Evolutionary conservation across 2,888 invertebrate genomes (phyloP), one percentile per base, ranked within the genome.

Genomic region (Coelogynopora nodosa): DNA sequence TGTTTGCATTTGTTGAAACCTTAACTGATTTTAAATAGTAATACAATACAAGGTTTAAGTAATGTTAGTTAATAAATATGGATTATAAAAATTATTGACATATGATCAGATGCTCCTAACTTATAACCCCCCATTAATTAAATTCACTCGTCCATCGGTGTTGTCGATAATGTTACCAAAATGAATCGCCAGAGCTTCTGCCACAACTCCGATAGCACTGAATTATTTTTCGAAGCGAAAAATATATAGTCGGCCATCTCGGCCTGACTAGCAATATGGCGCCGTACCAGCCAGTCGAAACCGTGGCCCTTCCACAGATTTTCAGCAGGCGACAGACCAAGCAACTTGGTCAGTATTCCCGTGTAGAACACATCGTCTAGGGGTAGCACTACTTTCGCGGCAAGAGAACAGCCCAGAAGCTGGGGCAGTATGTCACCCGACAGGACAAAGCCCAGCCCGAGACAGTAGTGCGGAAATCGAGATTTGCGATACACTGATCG

Each of bases 401-500:
- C 84, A 31, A n/a, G n/a, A 18, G 49, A 27, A 67, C 84, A 84
- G 31, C 84, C 84, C 0, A 84, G 84, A 0, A 67, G 29, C 1
- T 27, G 29, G 84, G 84, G 49, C 0, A 85, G 80, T n/a, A 89
- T 87, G 31, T 89, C 89, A 27, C 49, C 29, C 23, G 89, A 88
- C 86, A 88, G 88, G 67, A 90, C 84, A 87, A 89, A 89, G 0
- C 89, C 89, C 74, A 89, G 89, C 13, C 90, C 90, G 67, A 89
- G 89, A 86, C 90, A 90, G 87, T 90, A 90, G 31, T 88, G 84
- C 0, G 90, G 90, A 86, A 89, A 90, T 30, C 88, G 88, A 10
- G 82, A 31, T 67, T 88, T 89, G 0, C 89, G 89, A 86, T 89
- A 90, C 27, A 89, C 49, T 5, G 31, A 26, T 5, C 67, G 0